Evolutionary conservation across 2,888 invertebrate genomes (phyloP), one percentile per base, ranked within the genome.

Genomic region (Amiota minor): DNA sequence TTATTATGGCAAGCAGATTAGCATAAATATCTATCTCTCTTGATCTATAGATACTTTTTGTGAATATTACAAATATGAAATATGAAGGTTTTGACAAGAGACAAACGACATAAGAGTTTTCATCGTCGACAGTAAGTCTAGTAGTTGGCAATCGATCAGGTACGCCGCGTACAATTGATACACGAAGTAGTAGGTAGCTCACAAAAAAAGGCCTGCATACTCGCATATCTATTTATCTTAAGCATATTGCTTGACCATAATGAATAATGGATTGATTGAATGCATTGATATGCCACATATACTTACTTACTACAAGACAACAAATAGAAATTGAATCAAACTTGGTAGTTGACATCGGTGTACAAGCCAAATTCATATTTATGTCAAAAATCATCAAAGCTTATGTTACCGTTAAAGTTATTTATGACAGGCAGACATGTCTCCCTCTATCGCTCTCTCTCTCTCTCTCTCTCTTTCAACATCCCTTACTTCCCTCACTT

Each of bases 361-460:
- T 68, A 71, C 74, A 71, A 76, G 78, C 76, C 71, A 79, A 82
- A 83, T 86, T 86, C 78, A 86, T 84, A 83, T 86, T 83, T 83
- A 84, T 84, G 83, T 83, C 86, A 80, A 80, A 83, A 83, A 84
- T 86, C 78, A 83, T 83, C 86, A 83, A 80, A 83, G 83, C 83
- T 83, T 83, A 86, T 83, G 82, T 85, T 14, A 35, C 64, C 56
- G 59, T 49, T 73, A 62, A 18, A 35, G 35, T 35, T 35, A 23
- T 68, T 53, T 53, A 53, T 45, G 64, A 71, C 77, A 72, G 71
- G 70, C 49, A 71, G 35, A 8, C 35, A 2, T 3, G 35, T 3
- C 1, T 1, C 2, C 23, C 23, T 23, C 23, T 23, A 3, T 23
- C 23, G 2, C 35, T 35, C 35, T 35, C 35, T 0, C 0, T 59